phyloP scores from a whole-genome alignment of 2,888 invertebrate genomes.

The Chrysomela aeneicollis region DNA sequence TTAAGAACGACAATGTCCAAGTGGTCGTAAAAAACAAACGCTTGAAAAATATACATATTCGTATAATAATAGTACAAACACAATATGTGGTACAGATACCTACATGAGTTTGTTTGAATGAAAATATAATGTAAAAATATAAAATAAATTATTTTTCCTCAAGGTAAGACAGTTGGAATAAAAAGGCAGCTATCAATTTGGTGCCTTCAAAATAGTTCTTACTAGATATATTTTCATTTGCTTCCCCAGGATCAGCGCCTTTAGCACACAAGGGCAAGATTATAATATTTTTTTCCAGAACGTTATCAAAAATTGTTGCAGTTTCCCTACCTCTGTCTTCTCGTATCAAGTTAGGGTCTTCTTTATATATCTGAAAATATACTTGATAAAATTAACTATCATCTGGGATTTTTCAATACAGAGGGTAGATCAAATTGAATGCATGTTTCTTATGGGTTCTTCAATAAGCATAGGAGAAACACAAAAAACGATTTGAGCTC shows the following conservation, averaged over 20 bases:
- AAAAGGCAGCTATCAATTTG: constrained; percentile 61
- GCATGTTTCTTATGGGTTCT: too few relatives aligned
- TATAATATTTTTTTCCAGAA: constrained; percentile 58
- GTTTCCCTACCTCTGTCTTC: constrained; percentile 58
- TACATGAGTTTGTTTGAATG: too few relatives aligned
- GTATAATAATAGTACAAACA: too few relatives aligned
- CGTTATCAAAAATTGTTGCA: constrained; percentile 57
- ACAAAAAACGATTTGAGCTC: too few relatives aligned
- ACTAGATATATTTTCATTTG: constrained; percentile 59
- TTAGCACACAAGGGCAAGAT: constrained; percentile 58
- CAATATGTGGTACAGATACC: too few relatives aligned
- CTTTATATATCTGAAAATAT: constrained; percentile 59
- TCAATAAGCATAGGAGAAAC: too few relatives aligned
- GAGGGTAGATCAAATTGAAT: constrained; percentile 11
- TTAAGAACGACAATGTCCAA: too few relatives aligned
- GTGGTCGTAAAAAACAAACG: too few relatives aligned
- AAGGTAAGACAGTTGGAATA: constrained; percentile 54
- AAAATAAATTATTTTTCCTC: constrained; percentile 18
- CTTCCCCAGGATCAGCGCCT: constrained; percentile 54
- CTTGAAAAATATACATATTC: too few relatives aligned
- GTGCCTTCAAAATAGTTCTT: constrained; percentile 61
- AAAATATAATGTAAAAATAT: too few relatives aligned
- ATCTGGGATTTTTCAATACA: too few relatives aligned
- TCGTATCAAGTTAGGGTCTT: constrained; percentile 60
- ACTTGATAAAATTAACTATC: too few relatives aligned